A percentile compares a stretch with the other conserved stretches of the same genome.
phyloP scores from a whole-genome alignment of 2,888 invertebrate species.

The Rhagium mordax region DNA sequence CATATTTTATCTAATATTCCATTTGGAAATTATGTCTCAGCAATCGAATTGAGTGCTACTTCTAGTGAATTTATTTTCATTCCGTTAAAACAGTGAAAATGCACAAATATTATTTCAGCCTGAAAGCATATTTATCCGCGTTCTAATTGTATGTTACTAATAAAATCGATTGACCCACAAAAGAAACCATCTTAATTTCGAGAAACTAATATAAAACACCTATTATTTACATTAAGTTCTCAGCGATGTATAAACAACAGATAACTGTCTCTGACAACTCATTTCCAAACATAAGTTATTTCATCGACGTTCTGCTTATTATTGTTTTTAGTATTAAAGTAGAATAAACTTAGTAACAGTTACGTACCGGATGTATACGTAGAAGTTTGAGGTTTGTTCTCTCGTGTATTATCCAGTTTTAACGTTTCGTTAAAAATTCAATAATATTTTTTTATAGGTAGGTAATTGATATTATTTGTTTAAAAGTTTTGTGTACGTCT shows the following conservation, averaged over 20 bases:
- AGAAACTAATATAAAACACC: neutral
- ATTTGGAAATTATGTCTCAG: too few relatives aligned
- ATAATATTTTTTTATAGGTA: too few relatives aligned
- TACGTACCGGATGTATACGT: neutral
- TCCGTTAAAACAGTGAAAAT: neutral
- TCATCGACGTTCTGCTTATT: neutral
- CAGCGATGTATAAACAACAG: neutral
- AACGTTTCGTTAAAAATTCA: too few relatives aligned
- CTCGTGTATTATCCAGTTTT: too few relatives aligned
- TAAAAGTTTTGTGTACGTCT: too few relatives aligned
- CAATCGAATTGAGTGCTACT: neutral
- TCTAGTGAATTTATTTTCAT: neutral
- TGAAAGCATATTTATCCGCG: slow-evolving; percentile 1
- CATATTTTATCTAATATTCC: too few relatives aligned
- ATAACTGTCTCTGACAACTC: neutral
- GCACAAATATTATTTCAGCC: neutral
- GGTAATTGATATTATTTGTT: too few relatives aligned
- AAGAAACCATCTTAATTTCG: neutral
- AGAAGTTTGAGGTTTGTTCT: too few relatives aligned
- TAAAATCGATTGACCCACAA: slow-evolving; percentile 13
- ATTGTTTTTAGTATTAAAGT: neutral
- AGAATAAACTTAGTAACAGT: neutral
- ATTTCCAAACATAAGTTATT: neutral
- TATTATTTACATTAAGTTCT: neutral
- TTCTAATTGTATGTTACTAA: slow-evolving; percentile 16